Conservation (phyloP, 2,888 invertebrate genomes). For the Drosophila paramelanica region DNA sequence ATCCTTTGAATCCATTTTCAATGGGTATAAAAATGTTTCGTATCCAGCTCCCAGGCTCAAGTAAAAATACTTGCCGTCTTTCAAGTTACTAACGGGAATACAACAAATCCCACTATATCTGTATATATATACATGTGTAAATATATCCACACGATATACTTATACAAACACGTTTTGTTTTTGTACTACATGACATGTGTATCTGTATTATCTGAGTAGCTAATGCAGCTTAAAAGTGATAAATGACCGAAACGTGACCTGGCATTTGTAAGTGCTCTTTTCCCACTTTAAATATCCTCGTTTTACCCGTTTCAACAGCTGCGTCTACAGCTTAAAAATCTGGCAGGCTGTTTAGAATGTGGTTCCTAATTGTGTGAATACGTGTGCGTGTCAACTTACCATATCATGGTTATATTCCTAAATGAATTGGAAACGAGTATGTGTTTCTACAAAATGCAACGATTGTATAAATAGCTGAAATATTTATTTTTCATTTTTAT, state of each 20-base stretch:
- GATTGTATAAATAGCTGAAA: too few relatives aligned
- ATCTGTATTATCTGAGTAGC: slow-evolving; percentile 41
- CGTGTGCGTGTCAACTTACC: slow-evolving; percentile 1
- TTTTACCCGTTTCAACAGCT: slow-evolving; percentile 18
- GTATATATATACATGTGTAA: not conserved
- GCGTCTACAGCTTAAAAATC: slow-evolving; percentile 40
- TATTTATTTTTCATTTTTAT: not conserved
- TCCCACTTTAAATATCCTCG: slow-evolving; percentile 33
- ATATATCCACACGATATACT: not conserved
- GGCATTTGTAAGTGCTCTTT: slow-evolving; percentile 50
- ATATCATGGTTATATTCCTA: not conserved
- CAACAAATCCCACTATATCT: too few relatives aligned
- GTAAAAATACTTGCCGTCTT: not conserved
- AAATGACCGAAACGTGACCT: slow-evolving; percentile 80
- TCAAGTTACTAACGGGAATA: not conserved
- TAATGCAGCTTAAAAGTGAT: slow-evolving; percentile 67
- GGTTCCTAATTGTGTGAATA: not conserved
- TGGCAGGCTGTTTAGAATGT: not conserved
- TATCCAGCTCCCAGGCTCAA: too few relatives aligned
- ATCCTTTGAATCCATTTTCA: too few relatives aligned
- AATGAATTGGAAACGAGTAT: not conserved
- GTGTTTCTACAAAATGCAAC: not conserved
- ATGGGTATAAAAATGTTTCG: too few relatives aligned
- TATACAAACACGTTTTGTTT: not conserved
- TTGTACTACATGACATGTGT: not conserved